Evolutionary conservation across 1,140 invertebrate species (phyloP).

Genomic region (Heliconius nattereri): DNA sequence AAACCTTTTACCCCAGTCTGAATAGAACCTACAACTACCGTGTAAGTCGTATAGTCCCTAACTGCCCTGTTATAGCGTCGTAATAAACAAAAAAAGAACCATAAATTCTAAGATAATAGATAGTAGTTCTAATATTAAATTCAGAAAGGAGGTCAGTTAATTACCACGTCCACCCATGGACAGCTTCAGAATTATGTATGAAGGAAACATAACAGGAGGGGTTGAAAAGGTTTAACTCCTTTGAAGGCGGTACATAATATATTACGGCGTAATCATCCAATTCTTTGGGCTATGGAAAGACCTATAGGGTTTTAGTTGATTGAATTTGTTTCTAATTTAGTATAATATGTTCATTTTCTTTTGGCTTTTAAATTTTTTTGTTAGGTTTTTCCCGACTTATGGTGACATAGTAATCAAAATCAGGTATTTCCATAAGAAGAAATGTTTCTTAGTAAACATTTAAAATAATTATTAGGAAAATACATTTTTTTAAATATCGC

Average conservation of each 20-base stretch:
- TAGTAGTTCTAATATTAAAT: neutral
- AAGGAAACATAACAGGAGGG: slow-evolving; percentile 6
- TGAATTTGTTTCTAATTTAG: neutral
- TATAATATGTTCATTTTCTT: neutral
- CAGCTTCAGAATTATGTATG: slow-evolving; percentile 1
- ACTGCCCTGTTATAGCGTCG: too few relatives aligned
- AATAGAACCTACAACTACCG: too few relatives aligned
- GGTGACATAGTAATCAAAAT: too few relatives aligned
- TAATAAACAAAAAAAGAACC: neutral
- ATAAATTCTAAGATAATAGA: neutral
- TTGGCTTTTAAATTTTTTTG: neutral
- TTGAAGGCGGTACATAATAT: slow-evolving; percentile 10
- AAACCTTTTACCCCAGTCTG: too few relatives aligned
- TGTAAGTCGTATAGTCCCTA: too few relatives aligned
- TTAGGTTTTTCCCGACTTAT: too few relatives aligned
- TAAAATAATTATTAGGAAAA: too few relatives aligned
- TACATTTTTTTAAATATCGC: too few relatives aligned
- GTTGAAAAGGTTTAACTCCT: neutral
- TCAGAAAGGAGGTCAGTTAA: slow-evolving; percentile 1
- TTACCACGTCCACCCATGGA: neutral
- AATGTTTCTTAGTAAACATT: too few relatives aligned
- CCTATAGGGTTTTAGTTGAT: neutral
- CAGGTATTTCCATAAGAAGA: too few relatives aligned
- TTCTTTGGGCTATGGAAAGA: neutral
- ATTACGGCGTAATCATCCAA: neutral